Percentiles rank a stretch among this genome's conserved stretches.
These are phyloP conservation scores for Autographa pulchrina DNA, from an alignment of 2,888 invertebrate genomes.

Conservation along the genomic window DNA sequence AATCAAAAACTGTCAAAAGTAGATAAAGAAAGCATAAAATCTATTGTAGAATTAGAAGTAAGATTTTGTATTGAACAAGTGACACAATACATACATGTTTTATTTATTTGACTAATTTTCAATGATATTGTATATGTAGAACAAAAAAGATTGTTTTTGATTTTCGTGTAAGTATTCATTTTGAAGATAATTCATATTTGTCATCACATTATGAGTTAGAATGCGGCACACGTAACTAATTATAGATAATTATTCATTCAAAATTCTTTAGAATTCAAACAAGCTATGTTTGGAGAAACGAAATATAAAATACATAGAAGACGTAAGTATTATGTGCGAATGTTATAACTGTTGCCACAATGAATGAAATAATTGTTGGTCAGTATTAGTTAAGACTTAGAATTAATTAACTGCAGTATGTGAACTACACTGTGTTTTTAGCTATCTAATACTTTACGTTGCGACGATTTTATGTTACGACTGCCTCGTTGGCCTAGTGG, in stretches of 20 bases:
- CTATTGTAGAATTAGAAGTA: neutral
- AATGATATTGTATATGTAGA: neutral
- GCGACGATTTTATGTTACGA: no score
- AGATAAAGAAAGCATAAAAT: no score
- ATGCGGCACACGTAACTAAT: conserved; percentile 11
- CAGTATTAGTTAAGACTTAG: no score
- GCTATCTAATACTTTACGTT: no score
- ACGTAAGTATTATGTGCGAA: conserved; percentile 3
- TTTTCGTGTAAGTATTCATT: neutral
- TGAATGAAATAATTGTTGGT: neutral
- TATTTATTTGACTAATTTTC: neutral
- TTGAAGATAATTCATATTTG: neutral
- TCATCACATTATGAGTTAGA: conserved; percentile 3
- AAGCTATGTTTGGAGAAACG: conserved; percentile 18
- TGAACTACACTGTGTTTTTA: no score
- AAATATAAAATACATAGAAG: neutral
- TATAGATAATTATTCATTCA: conserved; percentile 40
- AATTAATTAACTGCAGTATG: no score
- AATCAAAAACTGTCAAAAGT: no score
- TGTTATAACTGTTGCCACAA: neutral
- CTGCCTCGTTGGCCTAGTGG: no score
- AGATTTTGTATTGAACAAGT: neutral
- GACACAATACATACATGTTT: neutral
- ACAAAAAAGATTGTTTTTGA: neutral
- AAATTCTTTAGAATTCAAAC: conserved; percentile 41